Base-by-base conservation (phyloP, 2,113 vertebrate species). In the Prolemur simus region DNA sequence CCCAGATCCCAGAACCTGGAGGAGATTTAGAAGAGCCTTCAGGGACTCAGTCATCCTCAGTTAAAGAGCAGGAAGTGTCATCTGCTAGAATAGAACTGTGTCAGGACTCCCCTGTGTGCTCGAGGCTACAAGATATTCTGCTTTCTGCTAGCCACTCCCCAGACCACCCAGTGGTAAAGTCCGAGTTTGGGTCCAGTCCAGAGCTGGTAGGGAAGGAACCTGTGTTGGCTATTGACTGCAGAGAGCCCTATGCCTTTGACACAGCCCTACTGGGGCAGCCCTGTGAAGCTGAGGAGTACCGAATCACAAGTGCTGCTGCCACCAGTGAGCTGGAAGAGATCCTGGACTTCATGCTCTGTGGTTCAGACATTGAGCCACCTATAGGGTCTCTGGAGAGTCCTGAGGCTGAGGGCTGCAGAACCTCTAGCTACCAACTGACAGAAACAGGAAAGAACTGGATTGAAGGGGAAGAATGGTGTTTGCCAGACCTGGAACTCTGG, bases 241-340 rank as follows among this genome's bases (percentile, higher is more conserved):
- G 42, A 52, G 95, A 95, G 18, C 56, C 94, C 8, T 98, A 49
- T 10, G 34, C 78, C 0, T 88, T 98, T 39, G 92, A 81, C 63
- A 37, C 92, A 0, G n/a, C 83, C 15, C 49, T 95, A 63, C 71
- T 96, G 0, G 87, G 86, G 37, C 97, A 92, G 42, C 94, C 96
- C 45, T 93, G 84, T 58, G 98, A 98, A 54, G 96, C 87, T 3
- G 96, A 98, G 49, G 96, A 97, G 25, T 98, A 98, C 52, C 81
- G 97, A 20, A 97, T 97, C 94, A 98, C 97, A 11, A 95, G 89
- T 20, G 34, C 97, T 0, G 98, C 97, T 7, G 97, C 98, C 42
- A 87, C 97, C 77, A 98, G 96, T 2, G 98, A 98, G 45, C 92
- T 98, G 39, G 98, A 98, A 74, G 98, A 98, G 68, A 98, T 98